Evolutionary conservation across 1,140 invertebrate genomes (phyloP).

Genomic region (Atta colombica): DNA sequence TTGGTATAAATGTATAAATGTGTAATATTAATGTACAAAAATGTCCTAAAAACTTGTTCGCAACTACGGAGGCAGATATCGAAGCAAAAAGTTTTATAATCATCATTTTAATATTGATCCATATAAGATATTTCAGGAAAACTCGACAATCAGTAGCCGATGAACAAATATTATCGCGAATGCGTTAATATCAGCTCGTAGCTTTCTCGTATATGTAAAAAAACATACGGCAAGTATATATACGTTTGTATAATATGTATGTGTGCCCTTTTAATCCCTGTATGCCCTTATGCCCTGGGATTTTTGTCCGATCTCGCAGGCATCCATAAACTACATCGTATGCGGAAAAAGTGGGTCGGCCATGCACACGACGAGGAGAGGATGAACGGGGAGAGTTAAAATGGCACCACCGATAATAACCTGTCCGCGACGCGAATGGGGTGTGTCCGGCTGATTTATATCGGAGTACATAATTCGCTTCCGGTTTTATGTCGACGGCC

Average conservation of each 20-base stretch:
- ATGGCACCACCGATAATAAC: conserved; percentile 56
- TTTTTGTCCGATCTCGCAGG: conserved; percentile 25
- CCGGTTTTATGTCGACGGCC: conserved; percentile 55
- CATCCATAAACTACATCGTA: conserved; percentile 23
- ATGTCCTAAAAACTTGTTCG: not conserved
- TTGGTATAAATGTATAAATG: not conserved
- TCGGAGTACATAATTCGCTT: conserved; percentile 60
- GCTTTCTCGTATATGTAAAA: not conserved
- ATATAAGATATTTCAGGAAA: conserved; percentile 12
- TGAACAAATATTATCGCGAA: conserved; percentile 2
- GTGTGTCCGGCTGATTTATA: conserved; percentile 60
- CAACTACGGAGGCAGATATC: not conserved
- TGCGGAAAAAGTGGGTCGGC: conserved; percentile 49
- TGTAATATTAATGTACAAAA: not conserved
- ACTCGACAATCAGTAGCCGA: not conserved
- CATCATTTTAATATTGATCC: conserved; percentile 20
- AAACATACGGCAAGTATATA: not conserved
- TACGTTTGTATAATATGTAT: not conserved
- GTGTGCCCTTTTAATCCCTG: not conserved
- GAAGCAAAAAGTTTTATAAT: not conserved
- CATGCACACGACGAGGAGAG: not conserved
- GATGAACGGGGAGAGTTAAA: conserved; percentile 22
- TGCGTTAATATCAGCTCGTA: conserved; percentile 12
- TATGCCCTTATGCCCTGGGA: not conserved
- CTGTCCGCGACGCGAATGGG: conserved; percentile 50